Conservation (phyloP, 2,888 invertebrate genomes). For the Luffia ferchaultella region DNA sequence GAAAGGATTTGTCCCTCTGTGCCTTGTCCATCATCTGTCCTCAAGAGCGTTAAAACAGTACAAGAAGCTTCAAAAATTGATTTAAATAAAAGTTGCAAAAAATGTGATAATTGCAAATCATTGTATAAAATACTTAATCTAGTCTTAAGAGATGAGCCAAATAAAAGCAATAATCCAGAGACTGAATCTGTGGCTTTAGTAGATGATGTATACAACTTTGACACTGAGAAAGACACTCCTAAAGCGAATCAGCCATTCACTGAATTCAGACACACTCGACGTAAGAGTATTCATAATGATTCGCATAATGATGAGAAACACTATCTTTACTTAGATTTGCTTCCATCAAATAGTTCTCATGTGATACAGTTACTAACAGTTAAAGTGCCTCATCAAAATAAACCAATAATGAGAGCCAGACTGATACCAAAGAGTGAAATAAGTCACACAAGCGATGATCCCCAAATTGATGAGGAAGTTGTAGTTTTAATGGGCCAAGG, state of each 20-base stretch:
- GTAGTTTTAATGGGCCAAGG: neutral
- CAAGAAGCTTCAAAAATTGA: slow-evolving; percentile 1
- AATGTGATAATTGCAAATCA: neutral
- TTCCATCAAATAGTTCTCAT: slow-evolving; percentile 4
- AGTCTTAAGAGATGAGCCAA: neutral
- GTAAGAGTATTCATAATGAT: neutral
- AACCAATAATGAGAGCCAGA: slow-evolving; percentile 63
- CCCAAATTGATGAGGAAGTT: neutral
- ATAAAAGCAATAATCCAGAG: neutral
- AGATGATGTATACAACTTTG: slow-evolving; percentile 11
- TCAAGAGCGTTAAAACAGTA: neutral
- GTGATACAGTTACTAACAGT: slow-evolving; percentile 2
- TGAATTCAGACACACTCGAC: neutral
- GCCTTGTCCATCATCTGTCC: slow-evolving; percentile 2
- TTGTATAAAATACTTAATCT: neutral
- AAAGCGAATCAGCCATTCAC: neutral
- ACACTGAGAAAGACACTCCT: slow-evolving; percentile 4
- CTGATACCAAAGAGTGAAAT: slow-evolving; percentile 68
- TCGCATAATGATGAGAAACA: neutral
- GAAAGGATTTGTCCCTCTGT: neutral
- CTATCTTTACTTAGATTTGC: slow-evolving; percentile 2
- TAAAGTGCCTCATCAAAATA: slow-evolving; percentile 4
- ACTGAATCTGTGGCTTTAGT: neutral
- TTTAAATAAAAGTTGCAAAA: neutral
- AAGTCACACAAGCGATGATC: neutral